Percentiles rank a stretch among this genome's conserved stretches.
Conservation (phyloP, 2,797 vertebrate species). For the Acipenser ruthenus region DNA sequence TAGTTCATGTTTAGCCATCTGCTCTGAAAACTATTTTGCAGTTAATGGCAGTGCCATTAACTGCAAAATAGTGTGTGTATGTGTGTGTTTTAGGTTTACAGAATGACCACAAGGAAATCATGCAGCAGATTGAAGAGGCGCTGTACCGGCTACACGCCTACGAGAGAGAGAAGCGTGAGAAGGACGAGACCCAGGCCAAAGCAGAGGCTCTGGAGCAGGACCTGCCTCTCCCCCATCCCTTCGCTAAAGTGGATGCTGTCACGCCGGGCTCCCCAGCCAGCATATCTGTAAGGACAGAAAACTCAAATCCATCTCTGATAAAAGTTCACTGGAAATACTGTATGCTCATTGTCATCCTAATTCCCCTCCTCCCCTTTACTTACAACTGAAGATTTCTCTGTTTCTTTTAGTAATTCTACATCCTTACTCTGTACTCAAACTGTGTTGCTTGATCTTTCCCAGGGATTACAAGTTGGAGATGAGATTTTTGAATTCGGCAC, state of each 20-base stretch:
- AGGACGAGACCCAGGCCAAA: slow-evolving; percentile 57
- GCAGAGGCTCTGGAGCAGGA: slow-evolving; percentile 50
- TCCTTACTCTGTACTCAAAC: too few species aligned
- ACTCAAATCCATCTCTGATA: too few species aligned
- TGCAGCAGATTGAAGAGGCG: slow-evolving; percentile 86
- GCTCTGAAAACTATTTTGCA: too few species aligned
- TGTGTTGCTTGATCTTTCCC: slow-evolving; percentile 9
- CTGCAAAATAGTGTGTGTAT: neutral
- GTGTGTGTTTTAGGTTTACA: slow-evolving; percentile 68
- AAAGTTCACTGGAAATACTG: too few species aligned
- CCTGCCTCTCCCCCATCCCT: slow-evolving; percentile 49
- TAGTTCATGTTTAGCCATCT: too few species aligned
- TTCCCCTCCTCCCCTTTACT: too few species aligned
- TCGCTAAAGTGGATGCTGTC: slow-evolving; percentile 75
- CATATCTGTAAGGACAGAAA: slow-evolving; percentile 58
- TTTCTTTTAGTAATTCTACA: too few species aligned
- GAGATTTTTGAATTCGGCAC: slow-evolving; percentile 87
- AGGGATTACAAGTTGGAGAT: slow-evolving; percentile 85
- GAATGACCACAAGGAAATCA: slow-evolving; percentile 89
- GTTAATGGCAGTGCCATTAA: too few species aligned
- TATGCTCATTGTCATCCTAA: too few species aligned
- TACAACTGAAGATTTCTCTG: too few species aligned
- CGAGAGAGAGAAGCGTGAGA: slow-evolving; percentile 72
- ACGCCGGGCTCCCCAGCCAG: slow-evolving; percentile 78
- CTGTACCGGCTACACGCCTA: slow-evolving; percentile 80